Evolutionary conservation across 2,113 vertebrate genomes (phyloP), one percentile per base, ranked within the genome.

Genomic region (Halichoerus grypus): DNA sequence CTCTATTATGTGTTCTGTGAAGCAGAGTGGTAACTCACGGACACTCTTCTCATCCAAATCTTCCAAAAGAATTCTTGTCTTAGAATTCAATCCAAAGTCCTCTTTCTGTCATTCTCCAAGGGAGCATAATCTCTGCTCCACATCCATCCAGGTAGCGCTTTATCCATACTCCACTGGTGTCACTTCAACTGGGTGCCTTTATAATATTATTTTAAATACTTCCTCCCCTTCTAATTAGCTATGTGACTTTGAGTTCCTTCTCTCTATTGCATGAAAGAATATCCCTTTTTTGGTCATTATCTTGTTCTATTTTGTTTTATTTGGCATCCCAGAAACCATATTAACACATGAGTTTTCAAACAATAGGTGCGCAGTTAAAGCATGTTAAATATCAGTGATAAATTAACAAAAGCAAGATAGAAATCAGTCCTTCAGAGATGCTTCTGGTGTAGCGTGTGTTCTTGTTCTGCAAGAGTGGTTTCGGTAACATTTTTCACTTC

Each of bases 151-250:
- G 1, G 2, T 1, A 55, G 24, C 2, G 9, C 33, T 49, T 46
- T 21, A 13, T 5, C 19, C 4, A 3, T 28, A 11, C 42, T 12
- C 46, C 5, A 15, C 26, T 18, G 0, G 3, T 1, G 0, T 67
- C n/a, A 8, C 12, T 7, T 26, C 15, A 4, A 19, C 12, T 6
- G 0, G 31, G 3, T 22, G 21, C 36, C 18, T 51, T 94, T n/a
- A 9, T 46, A 14, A 42, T 12, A 21, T 42, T 13, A 53, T 51
- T 18, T 36, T 59, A 39, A 4, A 3, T 6, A 19, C 31, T 26
- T 79, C 49, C 33, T 14, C 39, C 1, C 26, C 53, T 42, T 51
- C 3, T 10, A 15, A 59, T 2, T 24, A 4, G 55, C 4, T 49
- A 19, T 5, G 10, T 24, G 77, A 36, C 22, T 42, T 31, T 21